phyloP scores from a whole-genome alignment of 2,113 vertebrate species.

The Steatornis caripensis region DNA sequence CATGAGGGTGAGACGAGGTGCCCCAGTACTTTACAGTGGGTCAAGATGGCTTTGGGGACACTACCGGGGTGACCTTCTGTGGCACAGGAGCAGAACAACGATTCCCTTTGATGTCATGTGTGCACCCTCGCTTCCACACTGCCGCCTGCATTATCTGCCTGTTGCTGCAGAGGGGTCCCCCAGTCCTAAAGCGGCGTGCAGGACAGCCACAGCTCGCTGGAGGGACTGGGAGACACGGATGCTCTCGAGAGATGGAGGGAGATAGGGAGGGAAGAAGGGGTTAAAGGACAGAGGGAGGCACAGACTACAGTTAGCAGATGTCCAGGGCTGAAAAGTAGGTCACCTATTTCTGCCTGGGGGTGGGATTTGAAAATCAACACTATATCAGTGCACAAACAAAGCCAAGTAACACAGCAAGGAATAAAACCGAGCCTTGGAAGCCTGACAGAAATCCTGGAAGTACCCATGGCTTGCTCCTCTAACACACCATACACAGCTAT shows the following conservation, averaged over 20 bases:
- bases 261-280: neutral
- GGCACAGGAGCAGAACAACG: neutral
- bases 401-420: neutral
- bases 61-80: neutral
- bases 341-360: conserved; percentile 39
- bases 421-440: neutral
- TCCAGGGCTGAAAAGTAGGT: conserved; percentile 61
- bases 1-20: neutral
- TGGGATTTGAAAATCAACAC: neutral
- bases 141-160: no score
- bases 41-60: neutral
- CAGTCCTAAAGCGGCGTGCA: neutral
- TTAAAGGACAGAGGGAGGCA: conserved; percentile 19
- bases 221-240: neutral
- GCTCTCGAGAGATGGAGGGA: neutral
- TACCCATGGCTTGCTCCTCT: neutral
- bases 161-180: fast-evolving
- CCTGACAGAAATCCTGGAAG: neutral
- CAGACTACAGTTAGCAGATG: conserved; percentile 16
- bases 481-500: neutral
- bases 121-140: neutral
- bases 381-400: neutral
- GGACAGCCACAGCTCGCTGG: neutral
- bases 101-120: neutral
- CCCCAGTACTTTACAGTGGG: neutral